Evolutionary conservation across 2,888 invertebrate genomes (phyloP).

Genomic region (Pachydiplax longipennis): DNA sequence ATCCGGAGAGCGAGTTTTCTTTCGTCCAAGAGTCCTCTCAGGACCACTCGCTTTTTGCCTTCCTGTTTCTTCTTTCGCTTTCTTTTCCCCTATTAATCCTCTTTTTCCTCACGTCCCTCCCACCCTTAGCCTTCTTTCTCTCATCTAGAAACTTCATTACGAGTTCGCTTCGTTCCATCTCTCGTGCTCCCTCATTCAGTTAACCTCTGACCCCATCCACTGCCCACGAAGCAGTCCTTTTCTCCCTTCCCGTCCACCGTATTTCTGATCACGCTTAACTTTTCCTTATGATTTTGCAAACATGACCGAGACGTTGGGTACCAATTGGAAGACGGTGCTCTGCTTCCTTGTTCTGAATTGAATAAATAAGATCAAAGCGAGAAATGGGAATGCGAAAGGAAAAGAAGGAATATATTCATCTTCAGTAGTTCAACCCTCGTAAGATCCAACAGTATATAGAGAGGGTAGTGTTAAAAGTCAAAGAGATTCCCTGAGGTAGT

Average conservation of each 20-base stretch:
- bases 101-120: not conserved
- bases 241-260: not conserved
- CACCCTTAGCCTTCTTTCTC: not conserved
- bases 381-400: too few species aligned
- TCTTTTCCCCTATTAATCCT: not conserved
- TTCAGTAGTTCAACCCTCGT: too few species aligned
- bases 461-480: too few species aligned
- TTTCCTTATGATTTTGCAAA: too few species aligned
- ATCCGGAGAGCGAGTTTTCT: not conserved
- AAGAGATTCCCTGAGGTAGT: too few species aligned
- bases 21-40: not conserved
- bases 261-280: not conserved
- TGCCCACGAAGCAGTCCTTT: not conserved
- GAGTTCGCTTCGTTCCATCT: not conserved
- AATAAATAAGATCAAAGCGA: too few species aligned
- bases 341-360: too few species aligned
- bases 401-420: too few species aligned
- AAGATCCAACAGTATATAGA: too few species aligned
- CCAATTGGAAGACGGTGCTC: too few species aligned
- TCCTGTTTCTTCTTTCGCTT: not conserved
- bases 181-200: not conserved
- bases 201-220: not conserved
- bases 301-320: too few species aligned
- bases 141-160: not conserved
- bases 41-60: not conserved